Conservation (phyloP, 2,888 invertebrate species). For the Harmothoe impar region DNA sequence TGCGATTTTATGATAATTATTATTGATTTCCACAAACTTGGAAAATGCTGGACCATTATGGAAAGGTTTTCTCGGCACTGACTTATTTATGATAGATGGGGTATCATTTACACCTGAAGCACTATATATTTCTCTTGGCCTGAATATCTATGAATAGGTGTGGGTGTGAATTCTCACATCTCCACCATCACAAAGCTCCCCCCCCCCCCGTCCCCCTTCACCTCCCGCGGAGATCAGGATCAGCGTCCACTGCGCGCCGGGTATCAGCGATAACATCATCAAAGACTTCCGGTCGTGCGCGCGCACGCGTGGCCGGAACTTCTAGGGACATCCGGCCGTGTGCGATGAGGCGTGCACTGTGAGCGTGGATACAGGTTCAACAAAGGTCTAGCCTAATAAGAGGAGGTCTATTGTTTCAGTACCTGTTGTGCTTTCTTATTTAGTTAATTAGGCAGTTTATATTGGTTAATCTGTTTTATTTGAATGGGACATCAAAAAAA, state of each 20-base stretch:
- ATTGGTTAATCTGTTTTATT: background rate
- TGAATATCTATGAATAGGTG: too few species aligned
- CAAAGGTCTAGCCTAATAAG: background rate
- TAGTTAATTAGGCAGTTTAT: background rate
- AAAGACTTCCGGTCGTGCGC: slow-evolving; percentile 42
- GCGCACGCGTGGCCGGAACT: background rate
- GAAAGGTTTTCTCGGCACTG: too few species aligned
- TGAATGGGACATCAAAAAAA: too few species aligned
- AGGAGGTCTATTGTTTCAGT: background rate
- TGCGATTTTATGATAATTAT: too few species aligned
- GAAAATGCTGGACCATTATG: too few species aligned
- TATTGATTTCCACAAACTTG: too few species aligned
- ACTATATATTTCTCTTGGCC: too few species aligned
- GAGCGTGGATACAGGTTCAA: background rate
- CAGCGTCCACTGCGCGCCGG: background rate
- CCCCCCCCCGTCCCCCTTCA: background rate
- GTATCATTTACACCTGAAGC: too few species aligned
- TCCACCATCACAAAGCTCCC: background rate
- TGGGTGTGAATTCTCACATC: background rate
- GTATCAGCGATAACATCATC: background rate
- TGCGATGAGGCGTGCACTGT: background rate
- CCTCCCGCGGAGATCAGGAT: background rate
- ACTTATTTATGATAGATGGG: too few species aligned
- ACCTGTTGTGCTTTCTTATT: too few species aligned
- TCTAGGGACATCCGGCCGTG: background rate